Base-by-base conservation (phyloP, 1,140 invertebrate genomes). In the Sycophaga agraensis region DNA sequence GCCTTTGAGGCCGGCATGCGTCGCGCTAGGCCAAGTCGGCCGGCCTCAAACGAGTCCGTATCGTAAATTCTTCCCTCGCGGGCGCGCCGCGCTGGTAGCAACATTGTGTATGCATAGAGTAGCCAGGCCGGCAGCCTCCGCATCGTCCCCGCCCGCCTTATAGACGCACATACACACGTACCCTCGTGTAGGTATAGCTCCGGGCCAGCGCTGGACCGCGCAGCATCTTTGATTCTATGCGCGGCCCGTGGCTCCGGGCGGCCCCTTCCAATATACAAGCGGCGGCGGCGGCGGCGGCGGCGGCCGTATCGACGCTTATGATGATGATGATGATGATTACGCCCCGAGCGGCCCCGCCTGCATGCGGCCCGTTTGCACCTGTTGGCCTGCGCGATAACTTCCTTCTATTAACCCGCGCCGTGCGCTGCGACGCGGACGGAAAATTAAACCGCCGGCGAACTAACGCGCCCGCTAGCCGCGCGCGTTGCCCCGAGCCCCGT, bases 101-200 rank as follows among this genome's bases (percentile, higher is more conserved):
- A 70, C 69, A 78, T 74, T 80, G 70, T 75, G 76, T 80, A 80
- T 80, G 78, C 77, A 80, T 78, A 79, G 75, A 70, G 75, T 78
- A 74, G 72, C 72, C 70, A 11, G 11, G 28, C 28, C 4, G 28
- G 28, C 28, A 11, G 28, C 28, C 28, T n/a, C n/a, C n/a, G n/a
- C n/a, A n/a, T n/a, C n/a, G n/a, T n/a, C n/a, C n/a, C n/a, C n/a
- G n/a, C n/a, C n/a, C n/a, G n/a, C n/a, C n/a, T n/a, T n/a, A n/a
- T n/a, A n/a, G n/a, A n/a, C n/a, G n/a, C n/a, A n/a, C n/a, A n/a
- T n/a, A n/a, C n/a, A n/a, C n/a, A n/a, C n/a, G n/a, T n/a, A n/a
- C n/a, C n/a, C n/a, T n/a, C n/a, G n/a, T n/a, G n/a, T n/a, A n/a
- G n/a, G n/a, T 31, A 6, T 31, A 31, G 28, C 28, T 11, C 28